A percentile compares a stretch with the other conserved stretches of the same genome.
phyloP scores from a whole-genome alignment of 2,113 vertebrate genomes.

The Phrynocephalus versicolor region DNA sequence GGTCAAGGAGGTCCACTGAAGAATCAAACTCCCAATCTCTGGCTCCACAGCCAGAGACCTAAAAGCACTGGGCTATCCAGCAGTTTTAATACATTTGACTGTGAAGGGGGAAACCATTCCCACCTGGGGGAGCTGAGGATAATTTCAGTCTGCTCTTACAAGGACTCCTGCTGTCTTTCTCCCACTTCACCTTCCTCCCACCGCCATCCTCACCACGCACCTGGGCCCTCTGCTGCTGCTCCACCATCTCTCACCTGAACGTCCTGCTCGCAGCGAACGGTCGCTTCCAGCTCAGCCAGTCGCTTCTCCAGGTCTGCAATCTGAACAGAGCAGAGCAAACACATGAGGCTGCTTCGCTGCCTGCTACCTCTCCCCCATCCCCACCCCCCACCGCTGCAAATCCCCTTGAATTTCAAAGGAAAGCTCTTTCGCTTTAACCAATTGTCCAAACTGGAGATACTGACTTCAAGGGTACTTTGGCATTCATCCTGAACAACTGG shows the following conservation, averaged over 20 bases:
- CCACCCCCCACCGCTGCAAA: no score
- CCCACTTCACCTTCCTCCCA: neutral
- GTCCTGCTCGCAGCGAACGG: conserved; percentile 85
- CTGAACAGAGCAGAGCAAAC: conserved; percentile 64
- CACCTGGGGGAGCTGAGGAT: neutral
- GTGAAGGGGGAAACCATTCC: neutral
- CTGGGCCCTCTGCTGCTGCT: neutral
- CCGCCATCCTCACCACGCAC: no score
- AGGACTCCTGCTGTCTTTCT: neutral
- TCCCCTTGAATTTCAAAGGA: neutral
- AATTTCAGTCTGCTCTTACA: neutral
- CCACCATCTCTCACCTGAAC: conserved; percentile 86
- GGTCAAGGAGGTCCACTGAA: no score
- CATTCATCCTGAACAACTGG: no score
- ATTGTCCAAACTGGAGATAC: neutral
- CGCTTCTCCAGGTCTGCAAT: conserved; percentile 91
- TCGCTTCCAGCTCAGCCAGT: conserved; percentile 87
- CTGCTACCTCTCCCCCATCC: neutral
- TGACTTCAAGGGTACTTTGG: no score
- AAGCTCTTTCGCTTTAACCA: neutral
- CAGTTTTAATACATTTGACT: neutral
- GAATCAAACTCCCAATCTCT: no score
- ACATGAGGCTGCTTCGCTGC: neutral
- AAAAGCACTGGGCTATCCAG: no score
- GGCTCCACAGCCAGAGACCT: no score